These are phyloP conservation scores for Premnoplex brunnescens DNA, from an alignment of 2,797 vertebrate genomes.

Conservation along the genomic window DNA sequence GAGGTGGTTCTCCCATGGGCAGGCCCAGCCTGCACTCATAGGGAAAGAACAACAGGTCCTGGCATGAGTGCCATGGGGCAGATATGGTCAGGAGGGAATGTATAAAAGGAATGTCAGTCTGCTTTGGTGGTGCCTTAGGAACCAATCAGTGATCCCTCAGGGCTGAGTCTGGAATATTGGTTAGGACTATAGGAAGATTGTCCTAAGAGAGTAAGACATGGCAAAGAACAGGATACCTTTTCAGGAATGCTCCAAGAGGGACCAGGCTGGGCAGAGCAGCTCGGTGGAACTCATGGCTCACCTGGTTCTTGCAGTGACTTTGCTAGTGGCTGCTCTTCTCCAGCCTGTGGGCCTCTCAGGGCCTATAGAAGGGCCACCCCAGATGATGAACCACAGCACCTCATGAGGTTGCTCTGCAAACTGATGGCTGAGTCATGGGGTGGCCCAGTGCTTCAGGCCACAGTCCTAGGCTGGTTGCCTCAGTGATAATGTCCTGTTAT, in stretches of 20 bases:
- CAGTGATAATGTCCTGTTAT: not conserved
- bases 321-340: not conserved
- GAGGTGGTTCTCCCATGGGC: not conserved
- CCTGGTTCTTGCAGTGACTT: not conserved
- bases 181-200: not conserved
- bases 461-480: not conserved
- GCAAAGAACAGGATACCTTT: not conserved
- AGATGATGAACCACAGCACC: not conserved
- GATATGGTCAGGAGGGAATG: not conserved
- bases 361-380: not conserved
- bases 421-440: not conserved
- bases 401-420: not conserved
- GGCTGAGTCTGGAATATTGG: not conserved
- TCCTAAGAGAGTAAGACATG: not conserved
- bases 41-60: not conserved
- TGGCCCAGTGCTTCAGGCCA: not conserved
- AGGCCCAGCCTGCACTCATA: not conserved
- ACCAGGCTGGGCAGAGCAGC: not conserved
- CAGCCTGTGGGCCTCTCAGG: not conserved
- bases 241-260: not conserved
- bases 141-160: not conserved
- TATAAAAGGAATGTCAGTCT: not conserved
- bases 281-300: fast-evolving
- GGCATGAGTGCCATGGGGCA: not conserved
- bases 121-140: not conserved